Conservation (phyloP, 2,113 vertebrate genomes). For the Pogonocichla stellata region DNA sequence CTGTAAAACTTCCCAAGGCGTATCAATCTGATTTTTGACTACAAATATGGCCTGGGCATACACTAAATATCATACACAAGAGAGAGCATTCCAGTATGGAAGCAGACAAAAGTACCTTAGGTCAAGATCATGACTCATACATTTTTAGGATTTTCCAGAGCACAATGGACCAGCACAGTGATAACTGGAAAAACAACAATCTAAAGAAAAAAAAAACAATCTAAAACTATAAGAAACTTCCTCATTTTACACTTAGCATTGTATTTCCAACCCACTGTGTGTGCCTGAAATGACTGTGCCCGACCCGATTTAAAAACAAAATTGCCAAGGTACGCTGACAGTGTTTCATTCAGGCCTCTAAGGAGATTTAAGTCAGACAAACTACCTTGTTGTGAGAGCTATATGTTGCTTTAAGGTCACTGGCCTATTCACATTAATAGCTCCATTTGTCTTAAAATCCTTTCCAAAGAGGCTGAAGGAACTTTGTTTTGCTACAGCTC, state of each 20-base stretch:
- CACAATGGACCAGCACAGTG: neutral
- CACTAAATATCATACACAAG: too few relatives aligned
- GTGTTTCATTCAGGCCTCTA: neutral
- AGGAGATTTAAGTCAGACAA: constrained; percentile 46
- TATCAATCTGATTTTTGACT: neutral
- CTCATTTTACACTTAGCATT: neutral
- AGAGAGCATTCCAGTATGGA: neutral
- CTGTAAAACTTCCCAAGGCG: neutral
- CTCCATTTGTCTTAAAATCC: constrained; percentile 26
- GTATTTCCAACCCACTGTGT: neutral
- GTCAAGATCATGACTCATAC: neutral
- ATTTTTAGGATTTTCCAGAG: neutral
- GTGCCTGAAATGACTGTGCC: neutral
- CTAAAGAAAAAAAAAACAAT: neutral
- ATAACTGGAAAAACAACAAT: neutral
- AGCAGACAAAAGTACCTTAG: neutral
- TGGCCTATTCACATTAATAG: constrained; percentile 38
- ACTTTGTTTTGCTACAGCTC: neutral
- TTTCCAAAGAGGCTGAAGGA: neutral
- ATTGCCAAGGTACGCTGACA: neutral
- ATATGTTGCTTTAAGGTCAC: constrained; percentile 51
- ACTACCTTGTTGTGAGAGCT: neutral
- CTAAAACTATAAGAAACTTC: neutral
- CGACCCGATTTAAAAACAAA: constrained; percentile 31
- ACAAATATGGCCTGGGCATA: neutral